Base-by-base conservation (phyloP, 2,113 vertebrate species). In the Halichoeres trimaculatus region DNA sequence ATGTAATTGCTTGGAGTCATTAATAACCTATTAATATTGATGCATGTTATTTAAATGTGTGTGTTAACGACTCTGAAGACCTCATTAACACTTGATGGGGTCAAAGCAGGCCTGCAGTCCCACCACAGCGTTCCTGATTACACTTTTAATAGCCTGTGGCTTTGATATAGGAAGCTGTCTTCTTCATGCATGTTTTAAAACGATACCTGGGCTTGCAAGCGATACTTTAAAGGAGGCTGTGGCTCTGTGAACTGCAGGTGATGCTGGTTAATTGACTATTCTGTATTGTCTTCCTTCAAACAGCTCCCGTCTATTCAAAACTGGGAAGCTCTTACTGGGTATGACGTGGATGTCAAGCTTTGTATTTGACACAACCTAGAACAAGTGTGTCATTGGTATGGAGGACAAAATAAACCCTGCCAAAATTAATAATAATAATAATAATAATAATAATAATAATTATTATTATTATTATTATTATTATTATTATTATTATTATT, bases 11-110 rank as follows among this genome's bases (percentile, higher is more conserved):
- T 74, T 52, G 61, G 65, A 85, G 74, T 85, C 84, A 71, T 88
- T 89, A 90, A 87, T 91, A 90, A 90, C 58, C 89, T 56, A 87
- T 89, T 84, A 82, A 88, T 91, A 89, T 91, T 88, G 85, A 91
- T 91, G 80, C 62, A 62, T 83, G 76, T 88, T 88, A 90, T 92
- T 89, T 80, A 86, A 89, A 88, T 86, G 84, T 85, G 40, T 0
- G 13, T 64, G 75, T 84, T 88, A 87, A 85, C 34, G 74, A 85
- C 85, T 89, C 81, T 1, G 67, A 22, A 78, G 86, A 87, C 85
- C 85, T 88, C 88, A 90, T 91, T 91, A 91, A 72, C 76, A 61
- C 75, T 76, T 83, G 83, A 91, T 89, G 81, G 84, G 86, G 88
- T 88, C 83, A 84, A 81, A 85, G 71, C 51, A 40, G 68, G 73